Evolutionary conservation across 2,888 invertebrate species (phyloP), one percentile per base, ranked within the genome.

Genomic region (Eupithecia pulchellata): DNA sequence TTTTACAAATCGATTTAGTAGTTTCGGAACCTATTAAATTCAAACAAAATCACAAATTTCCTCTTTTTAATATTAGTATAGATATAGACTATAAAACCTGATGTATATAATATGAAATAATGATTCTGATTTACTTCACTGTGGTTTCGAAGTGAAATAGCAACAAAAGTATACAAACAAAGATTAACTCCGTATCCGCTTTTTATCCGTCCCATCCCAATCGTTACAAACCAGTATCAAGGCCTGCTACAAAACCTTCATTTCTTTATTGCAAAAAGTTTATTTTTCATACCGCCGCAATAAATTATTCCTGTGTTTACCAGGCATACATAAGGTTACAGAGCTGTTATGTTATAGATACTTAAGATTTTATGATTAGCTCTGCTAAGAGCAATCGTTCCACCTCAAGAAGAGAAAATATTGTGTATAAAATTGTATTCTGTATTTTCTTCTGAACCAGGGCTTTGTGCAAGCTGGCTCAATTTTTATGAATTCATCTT

Each of bases 311-410:
- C 77, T 80, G 79, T 82, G 85, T 84, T 84, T 83, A 83, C 78
- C 75, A 77, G 77, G 76, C 77, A 76, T 75, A 81, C 84, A 83
- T 89, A 88, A 88, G 88, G 86, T 78, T 77, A 34, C 64, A n/a
- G 71, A 74, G 70, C 68, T 82, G 78, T 86, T 86, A 86, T 82
- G 78, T 86, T 86, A 86, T 77, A 72, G 81, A 65, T 73, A 73
- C 72, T 75, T 71, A 78, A 76, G 36, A 62, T 74, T 75, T 91
- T 91, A 89, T 89, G 86, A 86, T 91, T 86, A 88, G 84, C 83
- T 81, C 74, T 79, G 78, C 79, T 81, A 65, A 68, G 86, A 86
- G 86, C 52, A 79, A 87, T 84, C 88, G 81, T 85, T 88, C 84
- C 77, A 79, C 78, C 81, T 83, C 78, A 86, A 89, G 84, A 84